Evolutionary conservation across 2,888 invertebrate genomes (phyloP).

Genomic region (Orthosia gracilis): DNA sequence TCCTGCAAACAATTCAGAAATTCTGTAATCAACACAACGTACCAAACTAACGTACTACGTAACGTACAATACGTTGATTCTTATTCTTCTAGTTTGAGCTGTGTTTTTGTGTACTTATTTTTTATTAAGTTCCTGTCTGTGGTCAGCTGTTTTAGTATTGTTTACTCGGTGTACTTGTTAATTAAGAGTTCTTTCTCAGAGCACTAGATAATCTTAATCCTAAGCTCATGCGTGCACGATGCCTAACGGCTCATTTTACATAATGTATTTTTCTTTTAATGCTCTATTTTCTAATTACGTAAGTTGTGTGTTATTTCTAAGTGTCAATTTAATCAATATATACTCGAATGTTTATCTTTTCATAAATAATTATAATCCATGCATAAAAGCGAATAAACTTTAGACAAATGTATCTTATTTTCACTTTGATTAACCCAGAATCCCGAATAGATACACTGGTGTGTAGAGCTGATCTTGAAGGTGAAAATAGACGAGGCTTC

Average conservation of each 20-base stretch:
- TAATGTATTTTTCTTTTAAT: background rate
- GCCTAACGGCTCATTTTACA: background rate
- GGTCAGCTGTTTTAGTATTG: background rate
- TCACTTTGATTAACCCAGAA: constrained; percentile 4
- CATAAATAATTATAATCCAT: background rate
- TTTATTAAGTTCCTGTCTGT: background rate
- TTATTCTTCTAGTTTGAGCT: background rate
- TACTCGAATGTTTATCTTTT: background rate
- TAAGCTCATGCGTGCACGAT: background rate
- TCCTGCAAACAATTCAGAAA: too few species aligned
- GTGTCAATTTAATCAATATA: constrained; percentile 9
- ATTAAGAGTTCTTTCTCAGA: background rate
- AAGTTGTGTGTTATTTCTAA: background rate
- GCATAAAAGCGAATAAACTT: constrained; percentile 13
- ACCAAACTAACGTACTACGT: too few species aligned
- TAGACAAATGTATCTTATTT: background rate
- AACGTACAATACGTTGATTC: too few species aligned
- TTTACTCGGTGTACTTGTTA: background rate
- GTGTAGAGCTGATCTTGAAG: background rate
- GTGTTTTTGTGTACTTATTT: background rate
- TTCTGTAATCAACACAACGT: too few species aligned
- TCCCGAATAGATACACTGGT: background rate
- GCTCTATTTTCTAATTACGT: background rate
- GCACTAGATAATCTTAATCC: background rate
- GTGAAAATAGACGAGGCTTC: background rate